phyloP scores from a whole-genome alignment of 2,888 invertebrate genomes.

The Podabrus alpinus region DNA sequence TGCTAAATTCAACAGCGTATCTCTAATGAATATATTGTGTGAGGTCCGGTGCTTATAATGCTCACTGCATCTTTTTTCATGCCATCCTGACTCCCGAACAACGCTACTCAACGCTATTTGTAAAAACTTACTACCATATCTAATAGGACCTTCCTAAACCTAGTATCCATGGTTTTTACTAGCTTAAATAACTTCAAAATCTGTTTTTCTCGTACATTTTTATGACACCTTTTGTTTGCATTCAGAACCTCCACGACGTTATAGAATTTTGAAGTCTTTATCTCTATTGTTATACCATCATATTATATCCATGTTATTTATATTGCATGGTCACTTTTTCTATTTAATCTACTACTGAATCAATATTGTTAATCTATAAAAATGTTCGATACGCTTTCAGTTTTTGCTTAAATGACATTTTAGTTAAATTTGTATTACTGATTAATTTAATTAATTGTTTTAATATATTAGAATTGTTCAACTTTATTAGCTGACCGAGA shows the following conservation, averaged over 20 bases:
- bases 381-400: neutral
- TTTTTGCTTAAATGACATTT: neutral
- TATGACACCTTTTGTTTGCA: conserved; percentile 40
- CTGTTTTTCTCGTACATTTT: conserved; percentile 38
- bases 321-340: neutral
- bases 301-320: neutral
- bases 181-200: conserved; percentile 36
- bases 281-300: conserved; percentile 1
- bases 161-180: conserved; percentile 26
- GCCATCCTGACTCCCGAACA: conserved; percentile 14
- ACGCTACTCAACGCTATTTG: conserved; percentile 18
- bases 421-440: neutral
- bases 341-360: neutral
- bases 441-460: neutral
- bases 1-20: conserved; percentile 50
- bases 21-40: conserved; percentile 52
- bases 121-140: conserved; percentile 31
- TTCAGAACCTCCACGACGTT: conserved; percentile 31
- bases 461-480: neutral
- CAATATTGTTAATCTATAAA: neutral
- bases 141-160: conserved; percentile 31
- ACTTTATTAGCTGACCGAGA: neutral
- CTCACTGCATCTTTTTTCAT: conserved; percentile 18
- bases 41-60: conserved; percentile 39
- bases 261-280: conserved; percentile 8